Evolutionary conservation across 2,888 invertebrate genomes (phyloP).

Genomic region (Spodoptera exigua): DNA sequence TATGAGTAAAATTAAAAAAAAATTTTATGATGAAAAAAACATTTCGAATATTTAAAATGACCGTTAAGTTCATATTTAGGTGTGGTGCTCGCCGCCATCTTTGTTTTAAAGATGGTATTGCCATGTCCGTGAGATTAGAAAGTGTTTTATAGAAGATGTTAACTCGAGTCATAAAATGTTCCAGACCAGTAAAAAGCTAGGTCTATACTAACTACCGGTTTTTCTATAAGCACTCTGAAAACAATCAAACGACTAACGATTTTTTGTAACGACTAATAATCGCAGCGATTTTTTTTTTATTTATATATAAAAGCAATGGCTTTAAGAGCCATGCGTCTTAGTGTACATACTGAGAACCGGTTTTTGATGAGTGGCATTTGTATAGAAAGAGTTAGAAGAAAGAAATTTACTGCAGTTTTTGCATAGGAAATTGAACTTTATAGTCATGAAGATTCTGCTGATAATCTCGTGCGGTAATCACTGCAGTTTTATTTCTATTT

Average conservation of each 20-base stretch:
- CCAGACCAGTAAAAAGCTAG: no score
- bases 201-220: no score
- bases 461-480: constrained; percentile 4
- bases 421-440: no score
- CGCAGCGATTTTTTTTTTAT: constrained; percentile 36
- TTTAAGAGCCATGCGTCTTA: constrained; percentile 18
- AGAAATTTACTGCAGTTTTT: no score
- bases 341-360: constrained; percentile 36
- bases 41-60: constrained; percentile 15
- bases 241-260: constrained; percentile 40
- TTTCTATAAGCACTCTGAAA: constrained; percentile 5
- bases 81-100: constrained; percentile 17
- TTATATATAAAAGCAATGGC: constrained; percentile 23
- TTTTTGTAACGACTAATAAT: constrained; percentile 38
- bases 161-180: neutral
- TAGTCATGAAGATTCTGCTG: no score
- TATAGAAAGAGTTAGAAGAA: constrained; percentile 16
- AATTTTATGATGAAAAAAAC: constrained; percentile 10
- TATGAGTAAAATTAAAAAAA: neutral
- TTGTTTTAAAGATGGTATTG: constrained; percentile 12
- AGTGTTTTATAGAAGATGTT: constrained; percentile 1
- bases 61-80: constrained; percentile 14
- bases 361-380: constrained; percentile 22
- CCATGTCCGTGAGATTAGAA: constrained; percentile 32
- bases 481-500: constrained; percentile 12